These are phyloP conservation scores for Zaprionus inermis DNA, from an alignment of 1,140 invertebrate species.

Conservation along the genomic window DNA sequence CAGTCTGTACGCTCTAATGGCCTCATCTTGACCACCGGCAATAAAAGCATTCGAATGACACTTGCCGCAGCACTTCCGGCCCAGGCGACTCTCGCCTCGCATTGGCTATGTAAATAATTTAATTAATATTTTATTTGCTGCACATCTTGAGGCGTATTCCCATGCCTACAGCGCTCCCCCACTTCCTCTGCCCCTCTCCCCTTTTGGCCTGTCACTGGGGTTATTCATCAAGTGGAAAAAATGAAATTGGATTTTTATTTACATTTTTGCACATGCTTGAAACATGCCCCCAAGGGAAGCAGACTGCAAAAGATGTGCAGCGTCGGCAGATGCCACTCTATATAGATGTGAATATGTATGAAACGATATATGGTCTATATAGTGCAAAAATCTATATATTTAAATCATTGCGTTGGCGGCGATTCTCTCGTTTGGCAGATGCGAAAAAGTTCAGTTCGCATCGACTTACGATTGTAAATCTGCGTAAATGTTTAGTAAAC, in stretches of 20 bases:
- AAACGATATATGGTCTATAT: conserved; percentile 6
- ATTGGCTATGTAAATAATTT: conserved; percentile 70
- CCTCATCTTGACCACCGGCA: conserved; percentile 33
- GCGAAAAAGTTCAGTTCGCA: conserved; percentile 53
- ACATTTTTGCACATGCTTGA: conserved; percentile 58
- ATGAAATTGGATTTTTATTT: conserved; percentile 62
- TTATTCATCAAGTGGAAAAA: conserved; percentile 27
- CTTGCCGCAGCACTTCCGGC: conserved; percentile 26
- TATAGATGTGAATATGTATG: conserved; percentile 1
- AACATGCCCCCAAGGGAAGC: conserved; percentile 32
- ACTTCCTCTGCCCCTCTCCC: not conserved
- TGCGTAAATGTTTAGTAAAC: conserved; percentile 60
- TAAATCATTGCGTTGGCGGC: conserved; percentile 51
- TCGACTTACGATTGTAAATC: conserved; percentile 76
- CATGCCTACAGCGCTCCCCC: not conserved
- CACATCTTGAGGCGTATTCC: conserved; percentile 29
- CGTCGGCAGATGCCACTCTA: conserved; percentile 7
- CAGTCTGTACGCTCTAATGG: conserved; percentile 21
- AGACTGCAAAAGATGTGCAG: conserved; percentile 38
- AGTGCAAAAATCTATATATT: conserved; percentile 14
- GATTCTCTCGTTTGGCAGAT: conserved; percentile 10
- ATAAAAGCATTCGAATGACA: conserved; percentile 42
- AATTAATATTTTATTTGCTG: conserved; percentile 74
- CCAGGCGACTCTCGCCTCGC: not conserved
- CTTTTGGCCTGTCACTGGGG: not conserved